Percentiles rank a stretch among this genome's conserved stretches.
Evolutionary conservation across 2,113 vertebrate species (phyloP).

Genomic region (Eretmochelys imbricata): DNA sequence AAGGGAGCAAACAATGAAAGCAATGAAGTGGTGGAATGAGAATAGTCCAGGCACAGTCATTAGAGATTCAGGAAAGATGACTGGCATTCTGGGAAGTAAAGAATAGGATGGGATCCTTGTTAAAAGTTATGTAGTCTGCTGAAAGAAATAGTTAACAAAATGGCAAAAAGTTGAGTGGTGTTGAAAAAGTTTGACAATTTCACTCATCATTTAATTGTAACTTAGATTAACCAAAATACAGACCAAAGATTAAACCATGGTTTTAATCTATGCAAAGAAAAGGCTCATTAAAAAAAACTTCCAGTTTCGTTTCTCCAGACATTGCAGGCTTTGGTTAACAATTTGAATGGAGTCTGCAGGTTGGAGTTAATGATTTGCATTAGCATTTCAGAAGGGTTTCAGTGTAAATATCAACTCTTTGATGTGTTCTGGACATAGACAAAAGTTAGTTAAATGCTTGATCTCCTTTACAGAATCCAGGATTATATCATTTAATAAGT

Average conservation of each 20-base stretch:
- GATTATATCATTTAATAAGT: constrained; percentile 40
- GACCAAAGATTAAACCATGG: constrained; percentile 43
- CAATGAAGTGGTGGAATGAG: constrained; percentile 51
- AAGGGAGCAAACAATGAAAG: constrained; percentile 44
- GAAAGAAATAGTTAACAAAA: constrained; percentile 39
- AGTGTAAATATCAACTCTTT: constrained; percentile 43
- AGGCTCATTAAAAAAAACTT: constrained; percentile 3
- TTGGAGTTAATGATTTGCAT: constrained; percentile 60
- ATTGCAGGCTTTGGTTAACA: neutral
- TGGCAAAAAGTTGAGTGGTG: constrained; percentile 26
- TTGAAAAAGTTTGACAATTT: constrained; percentile 23
- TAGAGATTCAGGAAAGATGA: constrained; percentile 39
- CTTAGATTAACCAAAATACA: constrained; percentile 43
- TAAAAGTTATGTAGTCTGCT: constrained; percentile 54
- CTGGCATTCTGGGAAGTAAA: constrained; percentile 39
- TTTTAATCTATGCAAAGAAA: constrained; percentile 47
- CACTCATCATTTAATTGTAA: constrained; percentile 39
- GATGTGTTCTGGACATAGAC: neutral
- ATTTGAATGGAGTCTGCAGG: constrained; percentile 35
- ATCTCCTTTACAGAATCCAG: constrained; percentile 16
- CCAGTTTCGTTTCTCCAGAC: neutral
- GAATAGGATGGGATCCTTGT: constrained; percentile 55
- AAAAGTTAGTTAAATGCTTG: constrained; percentile 51
- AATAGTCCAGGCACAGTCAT: constrained; percentile 16
- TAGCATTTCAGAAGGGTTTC: constrained; percentile 62